Percentiles rank a stretch among this genome's conserved stretches.
phyloP scores from a whole-genome alignment of 2,888 invertebrate species.

The Tiphia femorata region DNA sequence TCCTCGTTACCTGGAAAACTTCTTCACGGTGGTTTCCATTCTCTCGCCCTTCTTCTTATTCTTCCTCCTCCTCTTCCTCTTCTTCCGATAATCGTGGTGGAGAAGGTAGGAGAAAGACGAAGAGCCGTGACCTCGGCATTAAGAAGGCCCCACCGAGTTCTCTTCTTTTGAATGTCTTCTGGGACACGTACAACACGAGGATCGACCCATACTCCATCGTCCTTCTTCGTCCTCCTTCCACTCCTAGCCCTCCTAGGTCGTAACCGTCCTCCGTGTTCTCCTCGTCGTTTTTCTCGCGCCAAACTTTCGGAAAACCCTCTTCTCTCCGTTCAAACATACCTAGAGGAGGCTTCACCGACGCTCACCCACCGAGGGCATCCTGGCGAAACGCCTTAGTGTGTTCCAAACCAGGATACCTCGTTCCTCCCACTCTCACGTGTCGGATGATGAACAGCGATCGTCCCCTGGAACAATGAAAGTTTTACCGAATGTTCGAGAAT shows the following conservation, averaged over 20 bases:
- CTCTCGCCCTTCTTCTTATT: neutral
- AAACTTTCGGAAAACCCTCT: slow-evolving; percentile 34
- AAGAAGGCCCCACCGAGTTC: slow-evolving; percentile 40
- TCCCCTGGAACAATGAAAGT: slow-evolving; percentile 37
- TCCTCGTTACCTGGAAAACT: neutral
- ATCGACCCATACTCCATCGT: too few species aligned
- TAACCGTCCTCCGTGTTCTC: neutral
- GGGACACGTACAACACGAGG: slow-evolving; percentile 35
- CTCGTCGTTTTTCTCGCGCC: slow-evolving; percentile 29
- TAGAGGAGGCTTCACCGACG: slow-evolving; percentile 4
- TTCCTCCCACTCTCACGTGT: too few species aligned
- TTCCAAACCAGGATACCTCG: too few species aligned
- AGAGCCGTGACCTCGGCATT: slow-evolving; percentile 37
- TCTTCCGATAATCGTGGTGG: neutral
- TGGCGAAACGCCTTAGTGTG: too few species aligned
- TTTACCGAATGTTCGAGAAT: slow-evolving; percentile 38
- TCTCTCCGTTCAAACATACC: slow-evolving; percentile 2
- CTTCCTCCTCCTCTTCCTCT: neutral
- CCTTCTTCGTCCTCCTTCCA: neutral
- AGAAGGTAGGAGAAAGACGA: slow-evolving; percentile 34
- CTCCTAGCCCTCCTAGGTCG: neutral
- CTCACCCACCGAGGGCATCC: slow-evolving; percentile 6
- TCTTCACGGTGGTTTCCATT: too few species aligned
- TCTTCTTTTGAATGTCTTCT: slow-evolving; percentile 25
- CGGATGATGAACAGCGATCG: slow-evolving; percentile 39